Conservation (phyloP, 2,113 vertebrate genomes). For the Cynoglossus semilaevis region DNA sequence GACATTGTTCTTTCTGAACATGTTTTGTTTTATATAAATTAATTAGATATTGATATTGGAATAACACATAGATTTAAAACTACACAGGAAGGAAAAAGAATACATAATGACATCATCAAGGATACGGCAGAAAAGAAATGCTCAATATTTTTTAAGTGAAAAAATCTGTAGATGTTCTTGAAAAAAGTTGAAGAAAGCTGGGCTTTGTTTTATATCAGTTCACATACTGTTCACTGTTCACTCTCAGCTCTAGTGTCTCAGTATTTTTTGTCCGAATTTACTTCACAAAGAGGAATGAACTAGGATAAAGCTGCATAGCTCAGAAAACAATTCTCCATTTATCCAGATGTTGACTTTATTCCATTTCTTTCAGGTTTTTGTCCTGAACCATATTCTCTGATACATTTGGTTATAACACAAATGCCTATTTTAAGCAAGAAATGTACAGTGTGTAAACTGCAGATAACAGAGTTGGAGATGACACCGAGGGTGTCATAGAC, state of each 20-base stretch:
- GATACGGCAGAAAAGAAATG: too few species aligned
- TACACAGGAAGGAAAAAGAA: too few species aligned
- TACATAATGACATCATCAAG: too few species aligned
- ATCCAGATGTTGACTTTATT: too few species aligned
- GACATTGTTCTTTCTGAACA: neutral
- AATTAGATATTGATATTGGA: neutral
- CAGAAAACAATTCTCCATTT: neutral
- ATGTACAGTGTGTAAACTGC: neutral
- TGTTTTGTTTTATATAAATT: neutral
- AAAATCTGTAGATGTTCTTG: constrained; percentile 11
- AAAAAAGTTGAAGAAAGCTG: constrained; percentile 6
- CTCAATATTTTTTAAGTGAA: too few species aligned
- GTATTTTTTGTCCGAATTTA: neutral
- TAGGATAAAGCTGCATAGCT: constrained; percentile 56
- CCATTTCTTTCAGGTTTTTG: too few species aligned
- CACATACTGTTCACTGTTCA: constrained; percentile 11
- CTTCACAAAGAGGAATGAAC: neutral
- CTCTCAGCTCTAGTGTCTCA: constrained; percentile 11
- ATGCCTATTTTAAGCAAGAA: neutral
- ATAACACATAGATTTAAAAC: too few species aligned
- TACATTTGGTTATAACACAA: too few species aligned
- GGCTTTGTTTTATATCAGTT: constrained; percentile 10
- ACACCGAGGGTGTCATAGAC: neutral
- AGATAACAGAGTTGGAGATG: neutral
- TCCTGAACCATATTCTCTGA: too few species aligned